Percentiles rank a stretch among this genome's conserved stretches.
phyloP scores from a whole-genome alignment of 2,797 vertebrate species.

The Limnodromus scolopaceus region DNA sequence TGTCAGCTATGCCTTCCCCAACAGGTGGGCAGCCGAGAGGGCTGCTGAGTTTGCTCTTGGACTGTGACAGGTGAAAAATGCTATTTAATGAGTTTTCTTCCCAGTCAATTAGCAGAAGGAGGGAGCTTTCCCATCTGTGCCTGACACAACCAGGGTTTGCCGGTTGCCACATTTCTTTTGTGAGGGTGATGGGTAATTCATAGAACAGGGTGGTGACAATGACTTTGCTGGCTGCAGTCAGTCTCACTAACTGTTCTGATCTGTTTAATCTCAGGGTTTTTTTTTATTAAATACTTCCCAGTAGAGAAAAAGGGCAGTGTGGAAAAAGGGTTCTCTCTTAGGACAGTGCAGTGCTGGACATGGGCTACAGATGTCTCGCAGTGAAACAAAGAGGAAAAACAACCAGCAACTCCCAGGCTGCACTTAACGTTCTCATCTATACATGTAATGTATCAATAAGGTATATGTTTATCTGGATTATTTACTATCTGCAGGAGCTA shows the following conservation, averaged over 20 bases:
- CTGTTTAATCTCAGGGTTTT: neutral
- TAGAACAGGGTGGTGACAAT: neutral
- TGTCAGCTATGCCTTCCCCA: neutral
- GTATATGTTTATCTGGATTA: neutral
- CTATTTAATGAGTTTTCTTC: conserved; percentile 66
- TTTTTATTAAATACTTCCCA: neutral
- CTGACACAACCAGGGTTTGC: neutral
- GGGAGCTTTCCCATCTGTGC: conserved; percentile 59
- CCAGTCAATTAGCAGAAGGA: conserved; percentile 56
- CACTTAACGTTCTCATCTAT: neutral
- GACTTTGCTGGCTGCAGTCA: neutral
- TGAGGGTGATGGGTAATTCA: neutral
- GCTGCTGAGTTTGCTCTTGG: conserved; percentile 22
- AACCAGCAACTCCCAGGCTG: neutral
- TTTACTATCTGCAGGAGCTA: neutral
- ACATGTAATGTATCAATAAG: neutral
- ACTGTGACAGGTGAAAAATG: conserved; percentile 60
- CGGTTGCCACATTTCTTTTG: conserved; percentile 12
- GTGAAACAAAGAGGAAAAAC: neutral
- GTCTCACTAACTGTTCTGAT: neutral
- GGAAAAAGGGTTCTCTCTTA: neutral
- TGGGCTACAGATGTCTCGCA: neutral
- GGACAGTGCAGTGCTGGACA: neutral
- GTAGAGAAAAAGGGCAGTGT: neutral
- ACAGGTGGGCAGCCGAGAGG: conserved; percentile 22